Conservation (phyloP, 2,113 vertebrate genomes). For the Pelecanus crispus region DNA sequence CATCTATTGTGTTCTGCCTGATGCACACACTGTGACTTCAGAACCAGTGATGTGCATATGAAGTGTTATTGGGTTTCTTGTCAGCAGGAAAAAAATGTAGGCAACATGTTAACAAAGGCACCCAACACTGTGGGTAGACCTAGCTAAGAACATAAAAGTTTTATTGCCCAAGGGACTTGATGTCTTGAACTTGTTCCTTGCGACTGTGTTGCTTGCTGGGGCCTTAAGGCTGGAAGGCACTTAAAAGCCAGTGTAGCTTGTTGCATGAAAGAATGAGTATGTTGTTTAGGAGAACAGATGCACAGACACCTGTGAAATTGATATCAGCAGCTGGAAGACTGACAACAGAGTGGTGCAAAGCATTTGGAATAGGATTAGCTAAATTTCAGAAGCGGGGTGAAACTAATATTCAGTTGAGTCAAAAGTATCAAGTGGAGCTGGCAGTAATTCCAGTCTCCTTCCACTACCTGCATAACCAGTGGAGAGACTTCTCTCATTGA, state of each 20-base stretch:
- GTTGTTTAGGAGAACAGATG: not conserved
- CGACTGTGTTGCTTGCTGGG: not conserved
- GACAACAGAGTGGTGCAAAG: not conserved
- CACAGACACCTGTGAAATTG: not conserved
- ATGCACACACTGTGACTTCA: not conserved
- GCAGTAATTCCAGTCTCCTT: not conserved
- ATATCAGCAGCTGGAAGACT: not conserved
- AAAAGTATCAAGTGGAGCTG: not conserved
- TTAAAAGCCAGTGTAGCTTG: not conserved
- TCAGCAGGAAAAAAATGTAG: not conserved
- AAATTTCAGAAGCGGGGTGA: not conserved
- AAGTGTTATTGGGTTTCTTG: not conserved
- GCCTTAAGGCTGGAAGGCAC: not conserved
- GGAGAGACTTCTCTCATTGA: not conserved
- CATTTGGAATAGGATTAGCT: not conserved
- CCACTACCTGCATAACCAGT: not conserved
- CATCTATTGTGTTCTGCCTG: not conserved
- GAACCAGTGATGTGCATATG: not conserved
- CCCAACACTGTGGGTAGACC: not conserved
- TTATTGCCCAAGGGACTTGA: not conserved
- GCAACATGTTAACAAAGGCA: not conserved
- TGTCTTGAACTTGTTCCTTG: not conserved
- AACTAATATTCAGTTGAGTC: not conserved
- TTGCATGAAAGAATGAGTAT: not conserved
- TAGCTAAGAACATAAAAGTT: not conserved